Evolutionary conservation across 2,113 vertebrate species (phyloP).

Genomic region (Tenebrosternarchus preto): DNA sequence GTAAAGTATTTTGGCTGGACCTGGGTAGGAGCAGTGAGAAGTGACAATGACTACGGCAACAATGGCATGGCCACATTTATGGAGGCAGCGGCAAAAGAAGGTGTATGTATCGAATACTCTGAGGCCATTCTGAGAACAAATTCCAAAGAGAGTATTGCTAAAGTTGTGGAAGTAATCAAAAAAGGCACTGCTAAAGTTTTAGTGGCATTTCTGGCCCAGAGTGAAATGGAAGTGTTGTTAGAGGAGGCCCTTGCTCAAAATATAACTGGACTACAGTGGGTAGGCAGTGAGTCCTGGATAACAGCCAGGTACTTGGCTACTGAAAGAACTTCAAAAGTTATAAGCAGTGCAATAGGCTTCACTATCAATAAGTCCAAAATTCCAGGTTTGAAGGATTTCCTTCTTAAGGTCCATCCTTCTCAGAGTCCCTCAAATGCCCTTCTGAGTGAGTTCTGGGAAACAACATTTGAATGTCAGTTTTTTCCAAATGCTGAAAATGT

Average conservation of each 20-base stretch:
- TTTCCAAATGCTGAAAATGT: constrained; percentile 17
- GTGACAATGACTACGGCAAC: constrained; percentile 77
- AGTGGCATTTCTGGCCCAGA: constrained; percentile 72
- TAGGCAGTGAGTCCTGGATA: constrained; percentile 78
- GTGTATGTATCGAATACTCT: constrained; percentile 74
- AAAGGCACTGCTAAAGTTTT: constrained; percentile 68
- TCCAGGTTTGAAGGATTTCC: constrained; percentile 68
- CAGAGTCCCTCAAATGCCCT: constrained; percentile 61
- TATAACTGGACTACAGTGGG: constrained; percentile 72
- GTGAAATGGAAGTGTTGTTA: constrained; percentile 70
- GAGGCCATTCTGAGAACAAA: constrained; percentile 71
- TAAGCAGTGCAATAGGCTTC: constrained; percentile 72
- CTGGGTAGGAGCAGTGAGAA: constrained; percentile 76
- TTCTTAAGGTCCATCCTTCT: constrained; percentile 67
- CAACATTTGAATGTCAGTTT: constrained; percentile 66
- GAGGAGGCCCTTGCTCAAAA: constrained; percentile 72
- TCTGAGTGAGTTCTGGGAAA: constrained; percentile 76
- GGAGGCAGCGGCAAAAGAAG: constrained; percentile 65
- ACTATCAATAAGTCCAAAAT: constrained; percentile 69
- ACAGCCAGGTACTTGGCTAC: constrained; percentile 65
- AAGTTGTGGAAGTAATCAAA: constrained; percentile 65
- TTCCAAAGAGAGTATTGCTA: constrained; percentile 60
- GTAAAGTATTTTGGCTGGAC: constrained; percentile 76
- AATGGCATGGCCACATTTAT: constrained; percentile 75
- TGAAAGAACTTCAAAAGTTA: constrained; percentile 58